These are phyloP conservation scores for Anadara kagoshimensis DNA, from an alignment of 1,140 invertebrate species.

Conservation along the genomic window DNA sequence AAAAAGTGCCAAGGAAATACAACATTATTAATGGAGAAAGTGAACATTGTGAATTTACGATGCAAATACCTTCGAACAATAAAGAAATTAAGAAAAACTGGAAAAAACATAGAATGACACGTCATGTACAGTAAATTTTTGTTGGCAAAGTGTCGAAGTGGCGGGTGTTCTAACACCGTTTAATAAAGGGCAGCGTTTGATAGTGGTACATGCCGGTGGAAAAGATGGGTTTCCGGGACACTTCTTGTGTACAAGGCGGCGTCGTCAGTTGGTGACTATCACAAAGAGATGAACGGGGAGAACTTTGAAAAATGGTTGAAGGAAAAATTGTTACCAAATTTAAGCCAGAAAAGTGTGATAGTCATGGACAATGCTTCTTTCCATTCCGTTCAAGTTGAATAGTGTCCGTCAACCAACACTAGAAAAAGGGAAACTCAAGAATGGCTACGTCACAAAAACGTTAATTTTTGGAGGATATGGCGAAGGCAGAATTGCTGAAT, in stretches of 20 bases:
- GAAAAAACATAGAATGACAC: conserved; percentile 4
- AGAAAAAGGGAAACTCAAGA: not conserved
- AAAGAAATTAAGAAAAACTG: not conserved
- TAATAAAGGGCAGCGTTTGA: not conserved
- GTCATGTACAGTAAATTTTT: not conserved
- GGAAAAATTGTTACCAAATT: not conserved
- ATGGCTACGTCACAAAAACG: not conserved
- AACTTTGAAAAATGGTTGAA: conserved; percentile 5
- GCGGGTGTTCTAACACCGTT: not conserved
- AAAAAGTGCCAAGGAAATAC: too few species aligned
- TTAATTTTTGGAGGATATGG: too few species aligned
- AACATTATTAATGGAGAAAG: too few species aligned
- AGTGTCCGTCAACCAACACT: not conserved
- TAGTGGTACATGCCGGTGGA: not conserved
- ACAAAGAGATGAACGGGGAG: conserved; percentile 1
- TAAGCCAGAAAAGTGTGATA: not conserved
- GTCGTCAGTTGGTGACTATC: conserved; percentile 3
- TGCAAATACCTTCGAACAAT: not conserved
- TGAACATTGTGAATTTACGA: not conserved
- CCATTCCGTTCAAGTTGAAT: not conserved
- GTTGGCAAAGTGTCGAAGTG: not conserved
- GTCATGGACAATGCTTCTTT: conserved; percentile 9
- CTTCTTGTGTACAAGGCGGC: not conserved
- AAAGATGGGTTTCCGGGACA: not conserved
- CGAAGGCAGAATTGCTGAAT: too few species aligned